A percentile compares a stretch with the other conserved stretches of the same genome.
Evolutionary conservation across 2,888 invertebrate species (phyloP).

Genomic region (Pandemis heparana): DNA sequence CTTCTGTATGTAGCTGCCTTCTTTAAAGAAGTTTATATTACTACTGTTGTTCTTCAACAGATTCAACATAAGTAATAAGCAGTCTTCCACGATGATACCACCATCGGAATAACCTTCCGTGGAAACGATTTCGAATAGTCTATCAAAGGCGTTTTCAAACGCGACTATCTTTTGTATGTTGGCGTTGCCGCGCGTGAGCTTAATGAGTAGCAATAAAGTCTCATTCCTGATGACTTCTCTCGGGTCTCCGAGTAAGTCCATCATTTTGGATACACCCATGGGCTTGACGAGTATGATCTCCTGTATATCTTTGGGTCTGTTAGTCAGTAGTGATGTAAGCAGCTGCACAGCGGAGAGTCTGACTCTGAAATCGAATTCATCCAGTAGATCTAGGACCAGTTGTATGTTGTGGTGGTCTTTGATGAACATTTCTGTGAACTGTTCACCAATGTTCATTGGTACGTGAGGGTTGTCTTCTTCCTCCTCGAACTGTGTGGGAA

Average conservation of each 20-base stretch:
- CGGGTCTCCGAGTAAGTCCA: slow-evolving; percentile 97
- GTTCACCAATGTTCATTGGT: slow-evolving; percentile 92
- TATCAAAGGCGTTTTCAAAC: slow-evolving; percentile 99
- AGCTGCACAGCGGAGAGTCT: slow-evolving; percentile 96
- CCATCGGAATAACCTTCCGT: slow-evolving; percentile 97
- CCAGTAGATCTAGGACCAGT: slow-evolving; percentile 92
- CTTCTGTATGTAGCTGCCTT: slow-evolving; percentile 97
- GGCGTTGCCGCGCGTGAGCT: slow-evolving; percentile 96
- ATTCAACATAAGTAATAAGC: slow-evolving; percentile 96
- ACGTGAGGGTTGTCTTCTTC: slow-evolving; percentile 89
- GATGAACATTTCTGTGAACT: slow-evolving; percentile 98
- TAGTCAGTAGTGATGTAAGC: slow-evolving; percentile 94
- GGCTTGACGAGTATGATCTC: slow-evolving; percentile 95
- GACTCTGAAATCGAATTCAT: slow-evolving; percentile 98
- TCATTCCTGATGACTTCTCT: slow-evolving; percentile 98
- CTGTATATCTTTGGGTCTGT: slow-evolving; percentile 94
- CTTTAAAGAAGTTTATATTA: slow-evolving; percentile 99
- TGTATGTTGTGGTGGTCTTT: slow-evolving; percentile 95
- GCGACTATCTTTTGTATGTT: slow-evolving; percentile 99
- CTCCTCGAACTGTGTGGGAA: slow-evolving; percentile 92
- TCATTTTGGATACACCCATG: slow-evolving; percentile 99
- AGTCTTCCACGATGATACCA: slow-evolving; percentile 99
- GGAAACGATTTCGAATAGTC: slow-evolving; percentile 95
- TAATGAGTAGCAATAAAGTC: slow-evolving; percentile 95
- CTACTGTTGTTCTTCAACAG: slow-evolving; percentile 97